Conservation (phyloP, 2,113 vertebrate species). For the Ptychochromis oligacanthus region DNA sequence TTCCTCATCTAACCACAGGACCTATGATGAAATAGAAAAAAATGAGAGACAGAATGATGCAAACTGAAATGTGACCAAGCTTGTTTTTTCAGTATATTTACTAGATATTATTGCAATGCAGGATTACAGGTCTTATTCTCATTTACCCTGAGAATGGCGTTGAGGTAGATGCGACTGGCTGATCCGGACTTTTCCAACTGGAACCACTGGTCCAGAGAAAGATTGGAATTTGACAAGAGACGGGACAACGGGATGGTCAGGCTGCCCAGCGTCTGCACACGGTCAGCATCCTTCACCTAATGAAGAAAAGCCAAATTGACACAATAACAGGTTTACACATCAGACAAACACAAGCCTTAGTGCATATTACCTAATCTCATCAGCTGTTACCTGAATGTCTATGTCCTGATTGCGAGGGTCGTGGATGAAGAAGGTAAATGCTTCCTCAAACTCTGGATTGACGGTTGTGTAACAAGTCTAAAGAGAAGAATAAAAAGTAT, state of each 20-base stretch:
- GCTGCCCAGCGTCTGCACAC: slow-evolving; percentile 83
- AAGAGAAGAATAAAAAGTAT: not conserved
- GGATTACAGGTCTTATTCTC: not conserved
- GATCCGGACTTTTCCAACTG: slow-evolving; percentile 84
- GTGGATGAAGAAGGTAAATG: slow-evolving; percentile 92
- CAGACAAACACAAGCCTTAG: not conserved
- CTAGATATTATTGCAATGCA: not conserved
- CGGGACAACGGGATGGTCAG: slow-evolving; percentile 85
- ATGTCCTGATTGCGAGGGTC: slow-evolving; percentile 87
- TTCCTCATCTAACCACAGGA: slow-evolving; percentile 85
- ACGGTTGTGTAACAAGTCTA: slow-evolving; percentile 84
- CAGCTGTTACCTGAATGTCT: slow-evolving; percentile 64
- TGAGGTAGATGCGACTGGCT: slow-evolving; percentile 88
- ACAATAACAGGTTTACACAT: not conserved
- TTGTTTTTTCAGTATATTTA: not conserved
- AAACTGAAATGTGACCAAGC: no score
- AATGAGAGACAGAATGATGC: not conserved
- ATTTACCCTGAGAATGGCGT: slow-evolving; percentile 72
- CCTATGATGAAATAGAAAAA: slow-evolving; percentile 67
- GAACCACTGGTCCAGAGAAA: slow-evolving; percentile 90
- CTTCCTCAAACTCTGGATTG: slow-evolving; percentile 87
- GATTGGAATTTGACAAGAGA: slow-evolving; percentile 79
- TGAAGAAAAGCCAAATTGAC: not conserved
- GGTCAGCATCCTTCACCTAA: slow-evolving; percentile 91
- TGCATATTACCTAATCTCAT: not conserved